Conservation (phyloP, 2,113 vertebrate genomes). For the Ophiodon elongatus region DNA sequence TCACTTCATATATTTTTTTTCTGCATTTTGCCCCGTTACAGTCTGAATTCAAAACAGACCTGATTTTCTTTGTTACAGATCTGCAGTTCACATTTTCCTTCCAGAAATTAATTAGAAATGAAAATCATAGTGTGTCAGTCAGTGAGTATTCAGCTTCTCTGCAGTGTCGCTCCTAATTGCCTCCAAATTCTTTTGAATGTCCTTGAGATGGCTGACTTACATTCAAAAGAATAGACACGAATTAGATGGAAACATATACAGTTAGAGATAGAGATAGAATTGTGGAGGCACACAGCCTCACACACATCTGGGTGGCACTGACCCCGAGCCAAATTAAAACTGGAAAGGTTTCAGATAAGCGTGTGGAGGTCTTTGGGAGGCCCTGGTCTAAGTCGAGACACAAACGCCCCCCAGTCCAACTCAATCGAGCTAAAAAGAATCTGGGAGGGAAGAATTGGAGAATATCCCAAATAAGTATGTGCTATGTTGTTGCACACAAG, state of each 20-base stretch:
- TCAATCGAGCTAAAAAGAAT: background rate
- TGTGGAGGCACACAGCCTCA: background rate
- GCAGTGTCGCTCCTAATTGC: conserved; percentile 12
- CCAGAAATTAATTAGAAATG: conserved; percentile 29
- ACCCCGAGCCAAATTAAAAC: conserved; percentile 24
- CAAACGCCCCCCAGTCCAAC: background rate
- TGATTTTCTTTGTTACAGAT: background rate
- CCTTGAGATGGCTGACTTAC: conserved; percentile 31
- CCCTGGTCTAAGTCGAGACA: conserved; percentile 11
- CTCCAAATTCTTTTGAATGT: conserved; percentile 22
- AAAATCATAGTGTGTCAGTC: conserved; percentile 11
- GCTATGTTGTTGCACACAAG: conserved; percentile 16
- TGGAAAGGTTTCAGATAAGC: conserved; percentile 25
- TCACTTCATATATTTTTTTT: background rate
- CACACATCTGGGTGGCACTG: conserved; percentile 17
- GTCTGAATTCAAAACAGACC: conserved; percentile 1
- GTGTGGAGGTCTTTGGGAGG: conserved; percentile 6
- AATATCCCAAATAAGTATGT: conserved; percentile 14
- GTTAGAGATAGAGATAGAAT: background rate
- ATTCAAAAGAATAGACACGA: conserved; percentile 4
- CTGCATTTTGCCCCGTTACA: background rate
- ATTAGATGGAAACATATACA: conserved; percentile 16
- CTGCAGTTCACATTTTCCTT: background rate
- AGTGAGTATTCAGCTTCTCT: background rate
- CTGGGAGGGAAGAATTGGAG: conserved; percentile 2